These are phyloP conservation scores for Druon quercuslanigerum DNA, from an alignment of 1,140 invertebrate genomes.

Conservation along the genomic window DNA sequence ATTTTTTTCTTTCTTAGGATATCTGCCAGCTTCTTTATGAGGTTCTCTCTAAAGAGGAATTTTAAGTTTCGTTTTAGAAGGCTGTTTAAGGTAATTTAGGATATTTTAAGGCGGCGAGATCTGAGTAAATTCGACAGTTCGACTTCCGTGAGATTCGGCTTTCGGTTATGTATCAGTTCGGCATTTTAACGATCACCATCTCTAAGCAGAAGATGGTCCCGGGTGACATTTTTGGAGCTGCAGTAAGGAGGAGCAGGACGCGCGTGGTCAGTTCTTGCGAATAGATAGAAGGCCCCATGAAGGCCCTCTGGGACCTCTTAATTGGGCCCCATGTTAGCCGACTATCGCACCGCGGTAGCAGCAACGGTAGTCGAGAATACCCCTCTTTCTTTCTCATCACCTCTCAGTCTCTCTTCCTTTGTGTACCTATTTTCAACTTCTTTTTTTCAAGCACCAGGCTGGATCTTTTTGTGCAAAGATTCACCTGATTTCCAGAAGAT, in stretches of 20 bases:
- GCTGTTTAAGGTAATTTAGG: constrained; percentile 4
- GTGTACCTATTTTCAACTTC: constrained; percentile 39
- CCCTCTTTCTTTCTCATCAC: constrained; percentile 44
- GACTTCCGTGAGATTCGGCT: constrained; percentile 49
- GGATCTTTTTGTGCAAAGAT: constrained; percentile 35
- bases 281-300: constrained; percentile 51
- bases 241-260: constrained; percentile 42
- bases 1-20: background rate
- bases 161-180: constrained; percentile 55
- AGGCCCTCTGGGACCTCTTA: constrained; percentile 57
- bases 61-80: constrained; percentile 22
- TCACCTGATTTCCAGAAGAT: constrained; percentile 37
- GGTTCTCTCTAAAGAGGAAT: background rate
- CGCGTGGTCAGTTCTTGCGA: constrained; percentile 54
- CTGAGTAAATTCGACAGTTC: constrained; percentile 49
- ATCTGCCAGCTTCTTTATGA: background rate
- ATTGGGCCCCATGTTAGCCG: constrained; percentile 69
- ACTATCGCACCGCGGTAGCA: constrained; percentile 65
- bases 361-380: constrained; percentile 57
- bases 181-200: constrained; percentile 65
- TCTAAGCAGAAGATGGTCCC: constrained; percentile 60
- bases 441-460: constrained; percentile 33
- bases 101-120: constrained; percentile 47
- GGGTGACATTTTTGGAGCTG: constrained; percentile 60
- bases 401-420: constrained; percentile 38